Evolutionary conservation across 2,113 vertebrate genomes (phyloP).

Genomic region (Psophia crepitans): DNA sequence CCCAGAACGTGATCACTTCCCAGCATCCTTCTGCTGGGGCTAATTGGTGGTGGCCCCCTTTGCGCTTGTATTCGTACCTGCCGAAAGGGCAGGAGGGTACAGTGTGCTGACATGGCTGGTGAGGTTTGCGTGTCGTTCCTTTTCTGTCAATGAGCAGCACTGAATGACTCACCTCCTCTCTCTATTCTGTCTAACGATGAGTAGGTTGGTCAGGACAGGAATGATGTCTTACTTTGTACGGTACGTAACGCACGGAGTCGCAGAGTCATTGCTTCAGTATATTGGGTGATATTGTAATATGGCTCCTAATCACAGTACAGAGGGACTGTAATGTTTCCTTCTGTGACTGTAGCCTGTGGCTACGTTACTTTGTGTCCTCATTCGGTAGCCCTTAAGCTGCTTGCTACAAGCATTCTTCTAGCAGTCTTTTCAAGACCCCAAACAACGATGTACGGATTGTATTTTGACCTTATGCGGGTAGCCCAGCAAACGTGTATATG

Average conservation of each 20-base stretch:
- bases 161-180: not conserved
- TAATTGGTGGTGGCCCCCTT: not conserved
- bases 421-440: not conserved
- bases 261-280: not conserved
- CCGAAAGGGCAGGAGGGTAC: not conserved
- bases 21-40: not conserved
- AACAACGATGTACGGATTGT: not conserved
- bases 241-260: not conserved
- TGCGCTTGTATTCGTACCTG: not conserved
- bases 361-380: not conserved
- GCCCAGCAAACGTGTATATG: not conserved
- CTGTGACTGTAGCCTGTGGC: not conserved
- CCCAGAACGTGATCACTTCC: not conserved
- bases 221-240: not conserved
- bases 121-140: not conserved
- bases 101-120: not conserved
- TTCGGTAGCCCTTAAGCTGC: not conserved
- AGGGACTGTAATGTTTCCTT: not conserved
- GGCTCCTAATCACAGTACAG: not conserved
- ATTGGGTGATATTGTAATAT: not conserved
- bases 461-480: not conserved
- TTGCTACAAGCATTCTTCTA: not conserved
- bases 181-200: not conserved
- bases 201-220: not conserved
- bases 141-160: not conserved